A percentile compares a stretch with the other conserved stretches of the same genome.
Conservation (phyloP, 2,113 vertebrate species). For the Origma solitaria region DNA sequence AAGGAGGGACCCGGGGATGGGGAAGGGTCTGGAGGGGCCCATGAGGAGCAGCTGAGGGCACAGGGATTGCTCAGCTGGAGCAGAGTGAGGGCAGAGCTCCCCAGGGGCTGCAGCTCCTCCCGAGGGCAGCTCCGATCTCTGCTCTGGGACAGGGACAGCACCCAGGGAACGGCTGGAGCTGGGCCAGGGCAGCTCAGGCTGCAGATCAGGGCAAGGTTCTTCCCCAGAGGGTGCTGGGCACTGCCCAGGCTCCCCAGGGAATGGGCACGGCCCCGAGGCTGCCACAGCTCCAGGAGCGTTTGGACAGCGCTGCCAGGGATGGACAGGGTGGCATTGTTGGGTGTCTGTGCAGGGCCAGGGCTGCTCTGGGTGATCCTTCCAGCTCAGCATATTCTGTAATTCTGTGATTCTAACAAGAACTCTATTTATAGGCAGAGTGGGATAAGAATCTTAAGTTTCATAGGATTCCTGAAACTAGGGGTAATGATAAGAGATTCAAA, state of each 20-base stretch:
- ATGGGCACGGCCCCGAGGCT: background rate
- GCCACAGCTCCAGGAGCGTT: background rate
- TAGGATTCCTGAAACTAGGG: background rate
- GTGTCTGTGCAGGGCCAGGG: background rate
- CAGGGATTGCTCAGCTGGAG: too few relatives aligned
- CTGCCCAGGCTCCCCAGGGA: background rate
- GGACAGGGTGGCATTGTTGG: background rate
- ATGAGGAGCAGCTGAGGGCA: too few relatives aligned
- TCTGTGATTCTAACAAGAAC: background rate
- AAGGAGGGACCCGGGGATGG: too few relatives aligned
- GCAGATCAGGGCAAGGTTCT: background rate
- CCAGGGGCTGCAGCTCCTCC: background rate
- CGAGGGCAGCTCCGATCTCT: background rate
- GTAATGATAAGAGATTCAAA: background rate
- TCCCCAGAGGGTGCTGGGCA: background rate
- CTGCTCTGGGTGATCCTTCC: fast-evolving
- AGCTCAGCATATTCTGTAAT: background rate
- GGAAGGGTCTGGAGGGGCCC: too few relatives aligned
- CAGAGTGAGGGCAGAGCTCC: too few relatives aligned
- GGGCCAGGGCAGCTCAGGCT: background rate
- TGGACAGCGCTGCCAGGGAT: background rate
- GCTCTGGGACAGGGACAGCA: background rate
- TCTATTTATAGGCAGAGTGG: background rate
- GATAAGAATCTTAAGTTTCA: background rate
- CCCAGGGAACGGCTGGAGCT: background rate